These are phyloP conservation scores for Trichopoda pennipes DNA, from an alignment of 2,888 invertebrate species.

Conservation along the genomic window DNA sequence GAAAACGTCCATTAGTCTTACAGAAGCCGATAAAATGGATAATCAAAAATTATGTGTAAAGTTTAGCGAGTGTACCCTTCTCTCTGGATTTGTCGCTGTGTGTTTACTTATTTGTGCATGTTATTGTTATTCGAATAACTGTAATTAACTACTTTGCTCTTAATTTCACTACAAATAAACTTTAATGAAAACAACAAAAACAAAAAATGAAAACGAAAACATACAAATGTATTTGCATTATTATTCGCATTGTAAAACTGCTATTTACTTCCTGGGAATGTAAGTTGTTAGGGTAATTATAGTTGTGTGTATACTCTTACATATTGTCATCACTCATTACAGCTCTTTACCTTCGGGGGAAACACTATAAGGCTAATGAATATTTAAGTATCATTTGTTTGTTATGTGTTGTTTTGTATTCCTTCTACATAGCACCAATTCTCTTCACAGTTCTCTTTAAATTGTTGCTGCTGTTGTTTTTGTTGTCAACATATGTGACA, in stretches of 20 bases:
- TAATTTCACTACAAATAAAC: too few species aligned
- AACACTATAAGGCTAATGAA: constrained; percentile 64
- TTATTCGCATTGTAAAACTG: too few species aligned
- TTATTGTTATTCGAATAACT: background rate
- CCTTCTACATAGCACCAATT: background rate
- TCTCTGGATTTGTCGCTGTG: too few species aligned
- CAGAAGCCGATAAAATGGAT: too few species aligned
- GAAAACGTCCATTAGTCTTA: too few species aligned
- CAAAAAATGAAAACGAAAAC: too few species aligned
- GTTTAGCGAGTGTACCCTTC: too few species aligned
- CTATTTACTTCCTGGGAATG: constrained; percentile 5
- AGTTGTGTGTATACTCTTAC: background rate
- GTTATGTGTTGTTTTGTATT: constrained; percentile 34
- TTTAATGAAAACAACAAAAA: too few species aligned
- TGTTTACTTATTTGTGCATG: too few species aligned
- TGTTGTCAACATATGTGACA: background rate
- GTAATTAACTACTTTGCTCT: background rate
- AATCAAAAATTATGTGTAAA: too few species aligned
- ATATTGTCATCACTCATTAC: constrained; percentile 57
- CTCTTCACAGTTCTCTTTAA: too few species aligned
- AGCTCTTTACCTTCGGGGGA: constrained; percentile 50
- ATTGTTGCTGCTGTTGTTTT: background rate
- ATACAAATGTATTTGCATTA: too few species aligned
- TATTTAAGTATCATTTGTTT: constrained; percentile 66
- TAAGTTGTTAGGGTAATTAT: background rate